Evolutionary conservation across 2,888 invertebrate species (phyloP).

Genomic region (Tethea ocularis): DNA sequence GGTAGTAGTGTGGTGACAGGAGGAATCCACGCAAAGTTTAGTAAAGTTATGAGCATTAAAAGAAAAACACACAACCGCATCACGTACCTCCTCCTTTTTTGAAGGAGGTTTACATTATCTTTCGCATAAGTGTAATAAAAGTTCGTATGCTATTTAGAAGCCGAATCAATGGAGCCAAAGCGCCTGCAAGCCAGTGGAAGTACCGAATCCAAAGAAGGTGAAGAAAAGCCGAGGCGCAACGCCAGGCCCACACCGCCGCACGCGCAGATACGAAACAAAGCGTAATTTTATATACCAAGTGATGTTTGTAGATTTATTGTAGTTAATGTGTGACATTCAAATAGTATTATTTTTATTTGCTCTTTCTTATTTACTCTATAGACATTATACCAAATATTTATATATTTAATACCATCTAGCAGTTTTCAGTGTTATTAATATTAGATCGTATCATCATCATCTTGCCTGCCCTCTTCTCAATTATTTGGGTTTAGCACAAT

Average conservation of each 20-base stretch:
- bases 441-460: no score
- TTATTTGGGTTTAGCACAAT: no score
- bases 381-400: not conserved
- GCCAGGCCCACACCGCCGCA: slow-evolving; percentile 37
- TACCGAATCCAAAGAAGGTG: slow-evolving; percentile 39
- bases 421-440: no score
- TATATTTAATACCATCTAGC: no score
- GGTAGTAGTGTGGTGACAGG: no score
- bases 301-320: not conserved
- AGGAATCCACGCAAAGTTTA: no score
- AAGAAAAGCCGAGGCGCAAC: slow-evolving; percentile 39
- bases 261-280: slow-evolving; percentile 30
- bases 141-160: slow-evolving; percentile 29
- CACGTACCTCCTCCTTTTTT: no score
- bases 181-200: slow-evolving; percentile 37
- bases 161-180: slow-evolving; percentile 32
- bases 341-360: not conserved
- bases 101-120: no score
- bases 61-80: no score
- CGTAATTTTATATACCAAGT: slow-evolving; percentile 17
- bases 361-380: not conserved
- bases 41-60: no score
- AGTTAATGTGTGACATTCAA: not conserved
- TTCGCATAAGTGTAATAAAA: no score
- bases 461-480: no score